Percentiles rank a stretch among this genome's conserved stretches.
phyloP scores from a whole-genome alignment of 2,797 vertebrate genomes.

The Salmo trutta region DNA sequence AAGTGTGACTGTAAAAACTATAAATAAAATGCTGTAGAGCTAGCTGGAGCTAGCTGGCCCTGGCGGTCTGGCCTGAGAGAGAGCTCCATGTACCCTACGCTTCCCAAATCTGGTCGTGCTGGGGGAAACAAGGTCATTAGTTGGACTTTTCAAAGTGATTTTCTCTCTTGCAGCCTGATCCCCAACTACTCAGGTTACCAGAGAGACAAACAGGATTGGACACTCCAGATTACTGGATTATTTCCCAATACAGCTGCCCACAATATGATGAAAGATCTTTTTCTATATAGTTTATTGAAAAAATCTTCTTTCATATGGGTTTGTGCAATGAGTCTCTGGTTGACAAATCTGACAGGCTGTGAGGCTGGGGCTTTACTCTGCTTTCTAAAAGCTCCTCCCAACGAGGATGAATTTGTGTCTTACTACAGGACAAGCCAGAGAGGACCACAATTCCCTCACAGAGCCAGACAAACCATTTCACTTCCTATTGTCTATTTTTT shows the following conservation, averaged over 20 bases:
- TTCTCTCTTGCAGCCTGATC: slow-evolving; percentile 32
- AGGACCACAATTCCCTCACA: not conserved
- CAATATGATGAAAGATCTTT: slow-evolving; percentile 19
- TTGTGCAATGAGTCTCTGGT: not conserved
- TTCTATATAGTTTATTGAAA: not conserved
- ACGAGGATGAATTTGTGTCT: not conserved
- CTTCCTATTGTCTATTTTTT: not conserved
- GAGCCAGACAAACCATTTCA: not conserved
- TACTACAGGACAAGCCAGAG: not conserved
- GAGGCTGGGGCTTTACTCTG: slow-evolving; percentile 7
- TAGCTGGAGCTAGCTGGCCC: slow-evolving; percentile 13
- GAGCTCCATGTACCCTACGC: not conserved
- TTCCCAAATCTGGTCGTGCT: not conserved
- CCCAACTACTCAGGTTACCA: slow-evolving; percentile 33
- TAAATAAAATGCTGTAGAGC: slow-evolving; percentile 28
- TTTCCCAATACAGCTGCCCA: slow-evolving; percentile 38
- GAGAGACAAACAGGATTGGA: slow-evolving; percentile 29
- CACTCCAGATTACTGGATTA: slow-evolving; percentile 48
- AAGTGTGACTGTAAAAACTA: slow-evolving; percentile 34
- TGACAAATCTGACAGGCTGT: slow-evolving; percentile 17
- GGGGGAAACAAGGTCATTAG: slow-evolving; percentile 34
- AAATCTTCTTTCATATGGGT: not conserved
- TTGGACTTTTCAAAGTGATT: slow-evolving; percentile 38
- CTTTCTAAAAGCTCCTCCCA: not conserved
- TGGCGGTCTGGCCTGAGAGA: not conserved